Percentiles rank a stretch among this genome's conserved stretches.
Conservation (phyloP, 2,113 vertebrate genomes). For the Cisticola juncidis region DNA sequence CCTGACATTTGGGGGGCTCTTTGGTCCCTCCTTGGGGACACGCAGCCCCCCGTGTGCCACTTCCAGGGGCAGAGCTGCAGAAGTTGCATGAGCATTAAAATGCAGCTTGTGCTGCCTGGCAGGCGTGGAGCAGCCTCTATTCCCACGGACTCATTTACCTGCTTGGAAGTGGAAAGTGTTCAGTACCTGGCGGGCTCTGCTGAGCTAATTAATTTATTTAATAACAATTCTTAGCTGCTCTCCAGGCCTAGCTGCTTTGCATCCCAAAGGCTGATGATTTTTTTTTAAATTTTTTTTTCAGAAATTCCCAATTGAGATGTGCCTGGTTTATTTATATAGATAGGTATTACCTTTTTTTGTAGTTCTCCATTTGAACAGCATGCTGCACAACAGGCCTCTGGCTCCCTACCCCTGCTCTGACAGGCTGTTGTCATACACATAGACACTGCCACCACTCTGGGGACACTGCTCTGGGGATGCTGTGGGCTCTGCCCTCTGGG, state of each 20-base stretch:
- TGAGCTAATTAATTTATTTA: conserved; percentile 67
- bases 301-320: conserved; percentile 2
- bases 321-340: conserved; percentile 17
- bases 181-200: conserved; percentile 58
- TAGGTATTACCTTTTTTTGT: not conserved
- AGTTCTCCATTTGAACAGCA: not conserved
- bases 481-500: not conserved
- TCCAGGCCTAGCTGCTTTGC: conserved; percentile 58
- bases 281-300: not conserved
- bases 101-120: not conserved
- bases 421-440: not conserved
- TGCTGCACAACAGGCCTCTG: not conserved
- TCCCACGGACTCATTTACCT: conserved; percentile 66
- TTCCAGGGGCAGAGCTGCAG: not conserved
- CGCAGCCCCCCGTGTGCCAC: accelerated
- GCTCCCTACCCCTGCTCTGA: not conserved
- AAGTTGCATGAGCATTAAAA: not conserved
- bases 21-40: not conserved
- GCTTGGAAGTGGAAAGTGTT: conserved; percentile 60
- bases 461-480: not conserved
- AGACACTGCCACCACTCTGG: not conserved
- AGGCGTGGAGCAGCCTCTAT: conserved; percentile 3
- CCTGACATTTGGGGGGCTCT: accelerated
- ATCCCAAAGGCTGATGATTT: conserved; percentile 49
- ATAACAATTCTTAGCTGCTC: conserved; percentile 51